Evolutionary conservation across 2,113 vertebrate species (phyloP).

Genomic region (Dicaeum eximium): DNA sequence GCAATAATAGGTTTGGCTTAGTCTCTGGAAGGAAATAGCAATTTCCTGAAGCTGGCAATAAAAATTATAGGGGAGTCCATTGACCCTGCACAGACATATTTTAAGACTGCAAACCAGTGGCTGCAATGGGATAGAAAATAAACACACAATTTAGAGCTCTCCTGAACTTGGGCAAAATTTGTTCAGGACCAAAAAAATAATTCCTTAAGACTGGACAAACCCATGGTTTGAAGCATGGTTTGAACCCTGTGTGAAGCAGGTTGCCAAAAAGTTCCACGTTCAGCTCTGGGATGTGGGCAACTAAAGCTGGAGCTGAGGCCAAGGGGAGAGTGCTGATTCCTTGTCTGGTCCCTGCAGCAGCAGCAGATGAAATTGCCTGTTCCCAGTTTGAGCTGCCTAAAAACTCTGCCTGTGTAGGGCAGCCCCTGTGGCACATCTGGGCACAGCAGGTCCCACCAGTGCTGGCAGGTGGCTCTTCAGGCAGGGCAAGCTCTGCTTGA

Average conservation of each 20-base stretch:
- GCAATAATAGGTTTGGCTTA: background rate
- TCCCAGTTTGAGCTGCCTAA: background rate
- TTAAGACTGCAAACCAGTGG: background rate
- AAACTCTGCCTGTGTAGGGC: background rate
- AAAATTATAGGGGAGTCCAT: background rate
- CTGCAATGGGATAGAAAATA: background rate
- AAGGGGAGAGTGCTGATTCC: background rate
- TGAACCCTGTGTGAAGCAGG: background rate
- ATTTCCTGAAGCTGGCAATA: background rate
- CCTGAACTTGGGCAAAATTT: background rate
- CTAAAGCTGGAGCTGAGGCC: background rate
- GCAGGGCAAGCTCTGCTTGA: background rate
- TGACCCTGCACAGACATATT: background rate
- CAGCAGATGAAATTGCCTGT: background rate
- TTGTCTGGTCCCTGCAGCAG: background rate
- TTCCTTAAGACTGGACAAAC: background rate
- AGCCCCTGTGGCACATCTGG: rapidly evolving
- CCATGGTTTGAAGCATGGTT: background rate
- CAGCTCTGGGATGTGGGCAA: background rate
- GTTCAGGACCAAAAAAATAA: background rate
- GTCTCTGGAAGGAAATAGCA: background rate
- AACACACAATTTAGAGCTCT: background rate
- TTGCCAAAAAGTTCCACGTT: background rate
- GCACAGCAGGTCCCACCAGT: background rate
- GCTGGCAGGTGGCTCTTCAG: background rate